Conservation (phyloP, 2,888 invertebrate species). For the Polydesmus complanatus region DNA sequence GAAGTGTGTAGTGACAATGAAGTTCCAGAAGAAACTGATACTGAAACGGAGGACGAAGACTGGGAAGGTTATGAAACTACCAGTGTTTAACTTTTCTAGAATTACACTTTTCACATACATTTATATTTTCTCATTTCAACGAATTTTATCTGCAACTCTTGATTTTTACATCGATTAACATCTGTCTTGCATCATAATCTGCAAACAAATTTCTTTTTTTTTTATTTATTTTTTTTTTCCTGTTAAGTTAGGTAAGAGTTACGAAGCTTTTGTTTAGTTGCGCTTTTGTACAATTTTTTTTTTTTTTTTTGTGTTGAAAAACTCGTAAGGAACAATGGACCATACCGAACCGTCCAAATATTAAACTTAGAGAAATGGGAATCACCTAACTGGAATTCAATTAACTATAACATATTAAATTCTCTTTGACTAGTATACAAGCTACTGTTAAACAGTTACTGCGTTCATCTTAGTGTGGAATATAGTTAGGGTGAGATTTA, state of each 20-base stretch:
- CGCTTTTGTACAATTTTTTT: no score
- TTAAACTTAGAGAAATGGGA: no score
- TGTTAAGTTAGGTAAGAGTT: background rate
- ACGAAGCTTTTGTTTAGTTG: background rate
- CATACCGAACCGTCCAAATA: no score
- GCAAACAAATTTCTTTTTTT: background rate
- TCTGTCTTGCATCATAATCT: background rate
- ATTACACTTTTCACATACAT: background rate
- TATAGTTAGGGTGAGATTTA: no score
- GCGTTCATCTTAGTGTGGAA: no score
- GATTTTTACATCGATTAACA: background rate
- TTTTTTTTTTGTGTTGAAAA: no score
- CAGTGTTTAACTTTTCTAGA: slow-evolving; percentile 12
- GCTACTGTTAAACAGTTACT: no score
- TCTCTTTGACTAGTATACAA: no score
- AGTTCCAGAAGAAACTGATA: slow-evolving; percentile 3
- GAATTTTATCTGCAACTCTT: background rate
- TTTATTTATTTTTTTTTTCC: background rate
- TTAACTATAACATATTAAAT: no score
- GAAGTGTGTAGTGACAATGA: slow-evolving; percentile 15
- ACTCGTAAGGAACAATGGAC: no score
- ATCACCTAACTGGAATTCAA: no score
- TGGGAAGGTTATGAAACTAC: slow-evolving; percentile 17
- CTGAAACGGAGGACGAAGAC: slow-evolving; percentile 12
- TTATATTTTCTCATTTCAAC: background rate